These are phyloP conservation scores for Lepus oiostolus DNA, from an alignment of 2,797 vertebrate species.

Conservation along the genomic window DNA sequence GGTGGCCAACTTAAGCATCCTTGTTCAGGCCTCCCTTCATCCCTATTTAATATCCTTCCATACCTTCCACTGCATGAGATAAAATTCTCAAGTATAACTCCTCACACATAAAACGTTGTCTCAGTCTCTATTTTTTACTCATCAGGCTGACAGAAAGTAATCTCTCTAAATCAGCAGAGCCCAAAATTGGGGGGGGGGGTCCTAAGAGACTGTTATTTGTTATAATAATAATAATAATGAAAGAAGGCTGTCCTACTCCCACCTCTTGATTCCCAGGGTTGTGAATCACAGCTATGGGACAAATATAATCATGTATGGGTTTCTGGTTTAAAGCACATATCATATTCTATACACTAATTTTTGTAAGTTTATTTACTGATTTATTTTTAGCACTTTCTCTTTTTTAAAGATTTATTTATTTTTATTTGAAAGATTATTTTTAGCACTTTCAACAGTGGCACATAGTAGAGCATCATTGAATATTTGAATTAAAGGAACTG, in stretches of 20 bases:
- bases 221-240: neutral
- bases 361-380: neutral
- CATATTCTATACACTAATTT: conserved; percentile 4
- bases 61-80: neutral
- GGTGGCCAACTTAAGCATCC: neutral
- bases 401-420: no score
- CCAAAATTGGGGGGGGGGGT: neutral
- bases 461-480: conserved; percentile 17
- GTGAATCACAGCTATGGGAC: neutral
- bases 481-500: conserved; percentile 50
- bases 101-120: conserved; percentile 27
- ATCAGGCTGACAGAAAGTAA: neutral
- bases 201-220: neutral
- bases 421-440: neutral
- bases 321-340: neutral
- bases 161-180: neutral
- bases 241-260: neutral
- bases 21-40: neutral
- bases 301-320: neutral
- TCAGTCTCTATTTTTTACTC: neutral
- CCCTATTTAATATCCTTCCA: neutral
- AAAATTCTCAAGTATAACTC: conserved; percentile 22
- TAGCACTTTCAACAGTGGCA: neutral
- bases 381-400: neutral
- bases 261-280: neutral